Base-by-base conservation (phyloP, 1,140 invertebrate species). In the Lucilia cuprina region DNA sequence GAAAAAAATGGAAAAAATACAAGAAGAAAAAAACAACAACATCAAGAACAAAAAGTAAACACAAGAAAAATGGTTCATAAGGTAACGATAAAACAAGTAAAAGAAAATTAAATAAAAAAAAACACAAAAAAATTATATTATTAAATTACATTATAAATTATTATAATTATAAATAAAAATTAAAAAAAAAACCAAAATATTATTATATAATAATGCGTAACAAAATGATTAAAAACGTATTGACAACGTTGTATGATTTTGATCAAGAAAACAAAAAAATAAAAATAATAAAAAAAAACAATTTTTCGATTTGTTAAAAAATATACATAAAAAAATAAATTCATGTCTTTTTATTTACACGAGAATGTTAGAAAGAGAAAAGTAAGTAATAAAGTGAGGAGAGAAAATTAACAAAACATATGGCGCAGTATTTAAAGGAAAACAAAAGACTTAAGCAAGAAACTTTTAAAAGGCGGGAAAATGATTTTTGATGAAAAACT, bases 281-380 rank as follows among this genome's bases (percentile, higher is more conserved):
- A 85, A 80, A 77, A 85, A 83, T 80, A 85, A 85, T 34, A 85
- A 83, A 83, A 49, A 83, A 83, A 74, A 60, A 89, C 89, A 86
- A 89, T 89, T 90, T 90, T 90, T 90, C 89, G 89, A 90, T 90
- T 90, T 90, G 89, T 90, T 90, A 90, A 89, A 88, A 90, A 90
- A 90, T 90, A 90, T 90, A 90, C 89, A 90, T 89, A 85, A 77
- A 83, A 84, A 83, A 82, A 84, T 80, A 74, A 35, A 60, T 30
- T 12, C 35, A 30, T n/a, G 83, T 35, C 12, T 65, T 82, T 74
- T 84, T 84, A 21, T 70, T 70, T 70, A 25, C 13, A 55, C 1
- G 12, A 14, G 17, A 55, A 55, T 55, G 2, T 17, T 55, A 14
- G 2, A 30, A 30, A 30, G 2, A 0, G 12, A 17, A 14, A 55